These are phyloP conservation scores for Botia kubotai DNA, from an alignment of 2,797 vertebrate species.

Conservation along the genomic window DNA sequence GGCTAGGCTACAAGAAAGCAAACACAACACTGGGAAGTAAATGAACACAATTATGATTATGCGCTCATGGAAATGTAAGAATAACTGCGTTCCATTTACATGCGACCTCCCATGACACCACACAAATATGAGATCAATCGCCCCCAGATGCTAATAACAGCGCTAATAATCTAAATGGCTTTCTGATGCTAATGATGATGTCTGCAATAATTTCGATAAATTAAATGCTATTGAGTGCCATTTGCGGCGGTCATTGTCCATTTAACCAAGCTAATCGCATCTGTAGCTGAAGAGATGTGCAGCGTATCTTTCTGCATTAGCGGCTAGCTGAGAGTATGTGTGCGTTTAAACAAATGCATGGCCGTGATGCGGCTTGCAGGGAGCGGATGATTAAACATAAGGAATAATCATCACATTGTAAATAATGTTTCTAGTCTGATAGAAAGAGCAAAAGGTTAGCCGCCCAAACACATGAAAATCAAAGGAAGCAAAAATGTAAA, in stretches of 20 bases:
- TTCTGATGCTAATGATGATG: constrained; percentile 59
- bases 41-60: constrained; percentile 16
- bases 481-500: constrained; percentile 45
- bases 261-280: constrained; percentile 60
- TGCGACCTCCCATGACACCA: constrained; percentile 9
- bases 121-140: constrained; percentile 59
- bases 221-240: constrained; percentile 46
- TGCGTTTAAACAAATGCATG: constrained; percentile 4
- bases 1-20: not conserved
- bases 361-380: not conserved
- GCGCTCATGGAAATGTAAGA: constrained; percentile 6
- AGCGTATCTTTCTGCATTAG: constrained; percentile 1
- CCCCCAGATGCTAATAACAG: constrained; percentile 57
- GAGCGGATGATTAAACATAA: not conserved
- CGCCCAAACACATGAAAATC: constrained; percentile 5
- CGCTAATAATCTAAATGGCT: constrained; percentile 54
- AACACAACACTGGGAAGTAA: constrained; percentile 7
- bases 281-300: constrained; percentile 39
- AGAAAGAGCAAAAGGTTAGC: constrained; percentile 37
- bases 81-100: constrained; percentile 13
- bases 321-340: not conserved
- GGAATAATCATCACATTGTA: constrained; percentile 31
- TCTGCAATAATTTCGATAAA: constrained; percentile 60
- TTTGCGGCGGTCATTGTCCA: constrained; percentile 54
- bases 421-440: constrained; percentile 47